phyloP scores from a whole-genome alignment of 2,888 invertebrate genomes.

The Peribatodes rhomboidaria region DNA sequence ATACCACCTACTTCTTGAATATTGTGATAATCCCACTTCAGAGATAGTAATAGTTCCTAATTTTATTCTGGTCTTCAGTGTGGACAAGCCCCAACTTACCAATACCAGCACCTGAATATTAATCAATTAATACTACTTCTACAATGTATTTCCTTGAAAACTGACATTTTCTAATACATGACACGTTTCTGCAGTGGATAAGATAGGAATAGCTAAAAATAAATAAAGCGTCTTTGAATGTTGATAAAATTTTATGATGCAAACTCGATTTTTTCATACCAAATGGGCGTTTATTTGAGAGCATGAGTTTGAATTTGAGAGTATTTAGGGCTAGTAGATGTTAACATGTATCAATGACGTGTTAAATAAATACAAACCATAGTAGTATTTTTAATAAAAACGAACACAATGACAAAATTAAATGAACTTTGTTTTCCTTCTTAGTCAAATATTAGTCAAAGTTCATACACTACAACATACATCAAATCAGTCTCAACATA shows the following conservation, averaged over 20 bases:
- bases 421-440: too few relatives aligned
- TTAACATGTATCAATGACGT: slow-evolving; percentile 7
- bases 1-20: too few relatives aligned
- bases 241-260: slow-evolving; percentile 32
- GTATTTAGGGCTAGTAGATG: slow-evolving; percentile 21
- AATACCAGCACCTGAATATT: slow-evolving; percentile 33
- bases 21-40: too few relatives aligned
- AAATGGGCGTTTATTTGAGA: slow-evolving; percentile 30
- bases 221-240: slow-evolving; percentile 19
- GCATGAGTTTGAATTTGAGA: too few relatives aligned
- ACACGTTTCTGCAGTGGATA: slow-evolving; percentile 48
- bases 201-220: slow-evolving; percentile 44
- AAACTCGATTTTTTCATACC: slow-evolving; percentile 24
- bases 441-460: background rate
- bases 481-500: background rate
- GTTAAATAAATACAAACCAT: background rate
- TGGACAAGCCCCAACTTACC: slow-evolving; percentile 30
- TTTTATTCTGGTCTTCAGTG: slow-evolving; percentile 16
- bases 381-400: background rate
- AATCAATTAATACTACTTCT: slow-evolving; percentile 35
- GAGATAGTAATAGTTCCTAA: too few relatives aligned
- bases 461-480: background rate
- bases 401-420: background rate
- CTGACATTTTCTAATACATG: slow-evolving; percentile 33
- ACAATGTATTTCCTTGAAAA: slow-evolving; percentile 25